Evolutionary conservation across 2,113 vertebrate genomes (phyloP), one percentile per base, ranked within the genome.

Genomic region (Macrotis lagotis): DNA sequence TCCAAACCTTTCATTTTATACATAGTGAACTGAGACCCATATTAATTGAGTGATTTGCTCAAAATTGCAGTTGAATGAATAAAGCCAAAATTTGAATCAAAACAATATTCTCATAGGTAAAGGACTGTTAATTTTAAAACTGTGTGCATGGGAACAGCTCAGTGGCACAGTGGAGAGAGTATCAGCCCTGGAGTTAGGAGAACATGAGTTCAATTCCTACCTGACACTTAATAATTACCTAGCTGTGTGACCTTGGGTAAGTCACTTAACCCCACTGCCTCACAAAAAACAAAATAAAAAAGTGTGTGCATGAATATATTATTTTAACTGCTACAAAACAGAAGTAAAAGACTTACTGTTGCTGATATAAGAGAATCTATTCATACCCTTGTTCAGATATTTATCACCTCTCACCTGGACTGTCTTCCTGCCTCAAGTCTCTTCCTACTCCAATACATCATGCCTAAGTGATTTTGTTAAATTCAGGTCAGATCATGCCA

Each of bases 11-110:
- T 66, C 53, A 52, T 51, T 48, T 95, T 83, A 51, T 28, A 96
- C 11, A 90, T 93, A 12, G 91, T 26, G n/a, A 89, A 95, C n/a
- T 93, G 25, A 26, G 14, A 90, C 91, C 94, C 10, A 93, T 22
- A 91, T 24, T 90, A 4, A 22, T 93, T 92, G 91, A 59, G 12
- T 47, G 48, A 91, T 5, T 93, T 83, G 95, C 91, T 25, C 11
- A 93, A 88, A 47, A 52, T 88, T 12, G 52, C 37, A 4, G 12
- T 48, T 93, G 48, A 89, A 93, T 37, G 9, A 11, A 0, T 1
- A 66, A 66, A 59, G 37, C 12, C 59, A 66, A 37, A 66, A 66
- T 37, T 14, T 4, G 28, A 31, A 66, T 37, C 37, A 37, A 37
- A 66, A 3, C 3, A 66, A 66, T 66, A 12, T 66, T 66, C 59